Evolutionary conservation across 2,888 invertebrate genomes (phyloP).

Genomic region (Belgica antarctica): DNA sequence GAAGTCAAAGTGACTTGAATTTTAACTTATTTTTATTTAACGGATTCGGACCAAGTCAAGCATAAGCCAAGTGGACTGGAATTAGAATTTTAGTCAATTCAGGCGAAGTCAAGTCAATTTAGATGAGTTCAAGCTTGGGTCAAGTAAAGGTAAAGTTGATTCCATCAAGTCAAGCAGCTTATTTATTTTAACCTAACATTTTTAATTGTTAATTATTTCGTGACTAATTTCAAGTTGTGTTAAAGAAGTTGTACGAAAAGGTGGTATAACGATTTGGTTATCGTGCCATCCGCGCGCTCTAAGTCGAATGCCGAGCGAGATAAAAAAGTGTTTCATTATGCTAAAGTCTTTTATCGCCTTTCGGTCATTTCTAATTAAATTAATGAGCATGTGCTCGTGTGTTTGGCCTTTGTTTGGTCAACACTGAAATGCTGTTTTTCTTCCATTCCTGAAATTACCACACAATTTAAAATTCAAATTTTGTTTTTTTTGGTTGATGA

Average conservation of each 20-base stretch:
- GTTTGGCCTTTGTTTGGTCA: slow-evolving; percentile 14
- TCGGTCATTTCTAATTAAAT: slow-evolving; percentile 36
- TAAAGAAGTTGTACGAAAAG: background rate
- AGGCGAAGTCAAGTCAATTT: too few relatives aligned
- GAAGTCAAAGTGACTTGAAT: too few relatives aligned
- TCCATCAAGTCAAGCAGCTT: too few relatives aligned
- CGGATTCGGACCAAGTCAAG: too few relatives aligned
- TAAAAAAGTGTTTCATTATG: slow-evolving; percentile 21
- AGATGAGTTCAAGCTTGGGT: too few relatives aligned
- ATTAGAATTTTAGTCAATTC: too few relatives aligned
- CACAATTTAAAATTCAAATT: slow-evolving; percentile 30
- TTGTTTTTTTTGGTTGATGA: background rate
- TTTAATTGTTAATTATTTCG: background rate
- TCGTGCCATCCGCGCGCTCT: slow-evolving; percentile 17
- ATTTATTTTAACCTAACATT: too few relatives aligned
- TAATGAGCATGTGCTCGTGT: slow-evolving; percentile 30
- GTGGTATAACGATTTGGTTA: slow-evolving; percentile 38
- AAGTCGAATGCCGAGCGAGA: background rate
- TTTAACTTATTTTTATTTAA: too few relatives aligned
- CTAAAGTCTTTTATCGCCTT: slow-evolving; percentile 28
- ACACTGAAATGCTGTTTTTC: too few relatives aligned
- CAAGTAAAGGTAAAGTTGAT: too few relatives aligned
- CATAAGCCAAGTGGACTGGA: too few relatives aligned
- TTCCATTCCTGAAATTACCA: background rate
- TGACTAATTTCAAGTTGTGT: background rate